Conservation (phyloP, 2,888 invertebrate species). For the Cheilosia grossa region DNA sequence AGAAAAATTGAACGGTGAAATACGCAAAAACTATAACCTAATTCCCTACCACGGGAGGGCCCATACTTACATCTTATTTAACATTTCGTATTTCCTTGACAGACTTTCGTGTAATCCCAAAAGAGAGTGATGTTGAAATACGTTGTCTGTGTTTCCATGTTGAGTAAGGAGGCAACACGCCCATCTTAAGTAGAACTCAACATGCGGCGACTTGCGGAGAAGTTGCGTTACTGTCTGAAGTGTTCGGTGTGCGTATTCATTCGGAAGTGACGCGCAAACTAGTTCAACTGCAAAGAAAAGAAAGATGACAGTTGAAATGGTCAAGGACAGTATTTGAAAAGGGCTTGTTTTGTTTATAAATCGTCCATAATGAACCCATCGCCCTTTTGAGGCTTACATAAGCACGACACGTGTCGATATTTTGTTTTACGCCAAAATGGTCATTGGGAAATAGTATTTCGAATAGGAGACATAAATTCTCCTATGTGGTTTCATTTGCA, state of each 20-base stretch:
- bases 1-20: slow-evolving; percentile 49
- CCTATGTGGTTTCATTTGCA: neutral
- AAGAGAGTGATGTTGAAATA: slow-evolving; percentile 87
- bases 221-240: slow-evolving; percentile 88
- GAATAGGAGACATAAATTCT: too few relatives aligned
- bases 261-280: slow-evolving; percentile 88
- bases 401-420: too few relatives aligned
- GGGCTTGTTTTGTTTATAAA: neutral
- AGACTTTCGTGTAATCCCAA: slow-evolving; percentile 91
- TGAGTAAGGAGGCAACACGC: slow-evolving; percentile 87
- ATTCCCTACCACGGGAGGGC: neutral
- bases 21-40: slow-evolving; percentile 10
- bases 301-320: slow-evolving; percentile 6
- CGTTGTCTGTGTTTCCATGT: slow-evolving; percentile 86
- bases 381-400: too few relatives aligned
- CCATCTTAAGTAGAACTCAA: slow-evolving; percentile 96
- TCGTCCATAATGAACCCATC: too few relatives aligned
- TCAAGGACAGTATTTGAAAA: neutral
- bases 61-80: slow-evolving; percentile 91
- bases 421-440: too few relatives aligned
- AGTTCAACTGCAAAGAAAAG: slow-evolving; percentile 87
- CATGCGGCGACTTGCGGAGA: slow-evolving; percentile 90
- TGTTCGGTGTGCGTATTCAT: slow-evolving; percentile 90
- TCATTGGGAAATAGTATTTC: too few relatives aligned
- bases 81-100: slow-evolving; percentile 90